Base-by-base conservation (phyloP, 2,888 invertebrate species). In the Agrenia bidenticulata region DNA sequence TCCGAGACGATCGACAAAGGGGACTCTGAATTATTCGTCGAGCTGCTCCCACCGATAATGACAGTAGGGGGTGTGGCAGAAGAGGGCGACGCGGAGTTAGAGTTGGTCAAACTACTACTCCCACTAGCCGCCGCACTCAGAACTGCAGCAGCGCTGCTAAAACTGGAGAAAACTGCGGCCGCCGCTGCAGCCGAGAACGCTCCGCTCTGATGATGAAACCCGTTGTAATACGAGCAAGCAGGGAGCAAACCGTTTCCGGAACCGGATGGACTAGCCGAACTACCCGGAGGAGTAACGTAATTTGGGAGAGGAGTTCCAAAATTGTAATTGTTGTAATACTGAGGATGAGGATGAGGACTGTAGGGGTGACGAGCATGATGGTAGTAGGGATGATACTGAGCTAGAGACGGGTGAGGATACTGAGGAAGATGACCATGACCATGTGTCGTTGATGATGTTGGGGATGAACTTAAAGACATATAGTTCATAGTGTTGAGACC, bases 401-500 rank as follows among this genome's bases (percentile, higher is more conserved):
- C 27, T 19, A 49, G 51, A 1, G 39, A 39, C 26, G 50, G 55
- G 45, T 53, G 32, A 27, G 21, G 41, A 39, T 51, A 45, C 17
- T 45, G 45, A 39, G 45, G 51, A 24, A 32, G 50, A 37, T 32
- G 49, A 4, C 19, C 26, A 9, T 17, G 17, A 55, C 56, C 24
- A 23, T 54, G 59, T 13, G n/a, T 9, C 27, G 19, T 2, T 55
- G 61, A 23, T 21, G 56, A 56, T 24, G 63, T 24, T 53, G 66
- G 51, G 17, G 64, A 58, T 4, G 63, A 49, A 45, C 50, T 45
- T 23, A 72, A 55, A 56, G 73, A 64, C 74, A 74, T 72, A 73
- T 72, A 74, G 73, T 74, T 74, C 74, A 74, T 74, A 73, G 66
- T 73, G 69, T 37, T 62, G 51, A 57, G 9, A 45, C 5, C 5